These are phyloP conservation scores for Drosophila truncata DNA, from an alignment of 1,140 invertebrate genomes.

Conservation along the genomic window DNA sequence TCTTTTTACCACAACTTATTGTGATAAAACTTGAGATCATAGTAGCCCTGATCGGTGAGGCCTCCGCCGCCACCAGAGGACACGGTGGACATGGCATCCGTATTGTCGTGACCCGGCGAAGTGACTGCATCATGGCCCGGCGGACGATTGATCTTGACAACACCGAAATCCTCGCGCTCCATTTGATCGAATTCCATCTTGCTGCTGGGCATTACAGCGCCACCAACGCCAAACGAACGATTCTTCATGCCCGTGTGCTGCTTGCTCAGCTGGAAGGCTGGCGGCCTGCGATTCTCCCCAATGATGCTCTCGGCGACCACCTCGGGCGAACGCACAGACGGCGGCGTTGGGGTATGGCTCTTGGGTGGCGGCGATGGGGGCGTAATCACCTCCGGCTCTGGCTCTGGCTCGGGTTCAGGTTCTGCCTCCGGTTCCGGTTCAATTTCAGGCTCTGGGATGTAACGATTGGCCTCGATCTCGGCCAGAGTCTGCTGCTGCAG, in stretches of 20 bases:
- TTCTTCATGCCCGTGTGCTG: constrained; percentile 85
- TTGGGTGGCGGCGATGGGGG: constrained; percentile 55
- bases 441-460: constrained; percentile 18
- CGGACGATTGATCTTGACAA: constrained; percentile 82
- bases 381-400: constrained; percentile 42
- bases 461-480: constrained; percentile 28
- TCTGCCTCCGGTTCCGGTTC: constrained; percentile 51
- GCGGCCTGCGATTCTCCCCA: constrained; percentile 63
- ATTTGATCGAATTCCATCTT: constrained; percentile 85
- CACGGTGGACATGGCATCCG: constrained; percentile 72
- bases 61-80: constrained; percentile 63
- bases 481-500: constrained; percentile 29
- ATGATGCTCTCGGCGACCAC: constrained; percentile 69
- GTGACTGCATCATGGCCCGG: constrained; percentile 59
- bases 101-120: constrained; percentile 68
- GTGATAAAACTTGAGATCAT: constrained; percentile 89
- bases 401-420: constrained; percentile 37
- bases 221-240: constrained; percentile 79
- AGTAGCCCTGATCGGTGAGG: constrained; percentile 87
- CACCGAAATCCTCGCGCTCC: constrained; percentile 78
- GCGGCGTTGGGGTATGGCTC: constrained; percentile 61
- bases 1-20: constrained; percentile 88
- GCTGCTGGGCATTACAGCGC: constrained; percentile 77
- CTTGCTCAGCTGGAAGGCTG: constrained; percentile 79
- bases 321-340: constrained; percentile 61